phyloP scores from a whole-genome alignment of 2,113 vertebrate species.

The Fregetta grallaria region DNA sequence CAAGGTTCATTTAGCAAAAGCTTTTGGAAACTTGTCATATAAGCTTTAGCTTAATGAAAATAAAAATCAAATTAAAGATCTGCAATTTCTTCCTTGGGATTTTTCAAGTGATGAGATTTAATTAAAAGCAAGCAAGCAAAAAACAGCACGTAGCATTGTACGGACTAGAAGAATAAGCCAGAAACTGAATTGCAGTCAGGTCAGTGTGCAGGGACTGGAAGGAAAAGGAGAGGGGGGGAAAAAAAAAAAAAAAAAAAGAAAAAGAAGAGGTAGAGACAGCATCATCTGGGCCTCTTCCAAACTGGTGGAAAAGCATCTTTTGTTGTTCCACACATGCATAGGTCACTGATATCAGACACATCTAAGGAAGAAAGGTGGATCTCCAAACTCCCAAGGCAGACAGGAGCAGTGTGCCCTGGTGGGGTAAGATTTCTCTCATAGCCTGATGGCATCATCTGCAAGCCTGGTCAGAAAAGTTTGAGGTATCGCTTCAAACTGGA shows the following conservation, averaged over 20 bases:
- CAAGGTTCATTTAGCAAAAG: not conserved
- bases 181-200: not conserved
- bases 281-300: too few species aligned
- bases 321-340: too few species aligned
- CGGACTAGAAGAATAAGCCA: not conserved
- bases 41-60: conserved; percentile 8
- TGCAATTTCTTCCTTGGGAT: not conserved
- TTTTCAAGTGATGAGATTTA: conserved; percentile 24
- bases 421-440: not conserved
- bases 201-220: not conserved
- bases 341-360: too few species aligned
- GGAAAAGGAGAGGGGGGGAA: not conserved
- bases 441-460: not conserved
- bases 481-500: not conserved
- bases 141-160: not conserved
- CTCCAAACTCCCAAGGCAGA: too few species aligned
- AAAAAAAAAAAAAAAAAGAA: too few species aligned
- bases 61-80: conserved; percentile 24
- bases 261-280: too few species aligned
- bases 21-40: not conserved
- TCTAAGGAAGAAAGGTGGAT: too few species aligned
- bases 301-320: too few species aligned
- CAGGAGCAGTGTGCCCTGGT: not conserved
- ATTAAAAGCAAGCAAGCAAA: not conserved
- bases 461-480: not conserved